Evolutionary conservation across 2,888 invertebrate species (phyloP), one percentile per base, ranked within the genome.

Genomic region (Dryocosmus kuriphilus): DNA sequence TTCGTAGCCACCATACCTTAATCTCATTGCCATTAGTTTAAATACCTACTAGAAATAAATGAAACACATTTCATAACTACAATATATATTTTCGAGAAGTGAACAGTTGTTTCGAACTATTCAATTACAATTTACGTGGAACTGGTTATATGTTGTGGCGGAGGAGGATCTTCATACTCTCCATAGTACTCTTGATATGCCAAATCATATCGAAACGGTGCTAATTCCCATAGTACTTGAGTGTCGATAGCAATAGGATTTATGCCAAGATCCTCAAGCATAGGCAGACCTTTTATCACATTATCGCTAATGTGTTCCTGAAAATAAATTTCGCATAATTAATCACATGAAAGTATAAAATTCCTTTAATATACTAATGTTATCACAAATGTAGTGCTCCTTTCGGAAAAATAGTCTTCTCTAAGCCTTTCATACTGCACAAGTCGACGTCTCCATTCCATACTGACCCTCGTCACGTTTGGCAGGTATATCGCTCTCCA

Each of bases 221-320:
- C 94, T 83, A 98, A 90, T 89, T 97, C 96, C 96, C 96, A 98
- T 0, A 95, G 95, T n/a, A 95, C 95, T 90, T 96, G 95, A 81
- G 95, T 94, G 91, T 98, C 98, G 93, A 98, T 94, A 2, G 92
- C 89, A 0, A 95, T 96, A 76, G 97, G 93, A 51, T 92, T 92
- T 2, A 99, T 95, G 22, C 98, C 98, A 81, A 99, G 94, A 93
- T 98, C 98, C 91, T 97, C 97, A 76, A 98, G 92, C 0, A 96
- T 97, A 3, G 96, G 97, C 32, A 96, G 88, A 55, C 93, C 94
- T 9, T 90, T 89, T 5, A 93, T 86, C 0, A 96, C 93, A 9
- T 91, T 91, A 89, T 98, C 98, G 1, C 95, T 95, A 7, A 95
- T 93, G 83, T 95, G 94, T 91, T 98, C 98, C 94, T 97, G 90